A percentile compares a stretch with the other conserved stretches of the same genome.
phyloP scores from a whole-genome alignment of 2,113 vertebrate genomes.

The Hassar affinis region DNA sequence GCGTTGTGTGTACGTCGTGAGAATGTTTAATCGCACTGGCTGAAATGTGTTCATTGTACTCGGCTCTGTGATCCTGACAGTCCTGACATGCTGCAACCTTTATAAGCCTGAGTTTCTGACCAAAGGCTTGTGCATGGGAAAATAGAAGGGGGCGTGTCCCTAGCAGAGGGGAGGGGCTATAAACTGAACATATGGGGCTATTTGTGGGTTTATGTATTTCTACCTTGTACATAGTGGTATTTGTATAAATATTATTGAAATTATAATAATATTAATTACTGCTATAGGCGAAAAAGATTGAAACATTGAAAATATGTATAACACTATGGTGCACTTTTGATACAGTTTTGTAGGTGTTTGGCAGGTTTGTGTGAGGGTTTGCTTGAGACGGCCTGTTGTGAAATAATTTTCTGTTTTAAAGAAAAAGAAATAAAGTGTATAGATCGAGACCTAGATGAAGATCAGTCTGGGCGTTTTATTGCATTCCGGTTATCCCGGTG shows the following conservation, averaged over 20 bases:
- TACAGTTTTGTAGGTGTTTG: constrained; percentile 85
- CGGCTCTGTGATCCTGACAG: constrained; percentile 35
- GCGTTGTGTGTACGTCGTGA: constrained; percentile 60
- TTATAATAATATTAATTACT: constrained; percentile 67
- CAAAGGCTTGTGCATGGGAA: constrained; percentile 57
- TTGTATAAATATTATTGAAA: constrained; percentile 83
- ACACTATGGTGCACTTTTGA: constrained; percentile 88
- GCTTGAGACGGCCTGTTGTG: constrained; percentile 79
- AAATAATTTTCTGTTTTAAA: constrained; percentile 86
- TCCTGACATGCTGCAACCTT: constrained; percentile 53
- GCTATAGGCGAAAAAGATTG: constrained; percentile 67
- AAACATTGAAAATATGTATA: constrained; percentile 75
- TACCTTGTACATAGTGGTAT: constrained; percentile 88
- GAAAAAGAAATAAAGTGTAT: constrained; percentile 76
- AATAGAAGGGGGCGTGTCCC: constrained; percentile 38
- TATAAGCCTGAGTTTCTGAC: constrained; percentile 53
- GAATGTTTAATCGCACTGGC: constrained; percentile 47
- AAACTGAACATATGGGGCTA: constrained; percentile 45
- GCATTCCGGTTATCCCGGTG: constrained; percentile 10
- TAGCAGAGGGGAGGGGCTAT: constrained; percentile 38
- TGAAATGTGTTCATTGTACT: constrained; percentile 47
- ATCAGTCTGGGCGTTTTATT: constrained; percentile 34
- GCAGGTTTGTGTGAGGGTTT: constrained; percentile 80
- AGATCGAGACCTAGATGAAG: constrained; percentile 53
- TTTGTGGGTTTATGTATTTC: constrained; percentile 73